phyloP scores from a whole-genome alignment of 2,888 invertebrate species.

The Noctua comes region DNA sequence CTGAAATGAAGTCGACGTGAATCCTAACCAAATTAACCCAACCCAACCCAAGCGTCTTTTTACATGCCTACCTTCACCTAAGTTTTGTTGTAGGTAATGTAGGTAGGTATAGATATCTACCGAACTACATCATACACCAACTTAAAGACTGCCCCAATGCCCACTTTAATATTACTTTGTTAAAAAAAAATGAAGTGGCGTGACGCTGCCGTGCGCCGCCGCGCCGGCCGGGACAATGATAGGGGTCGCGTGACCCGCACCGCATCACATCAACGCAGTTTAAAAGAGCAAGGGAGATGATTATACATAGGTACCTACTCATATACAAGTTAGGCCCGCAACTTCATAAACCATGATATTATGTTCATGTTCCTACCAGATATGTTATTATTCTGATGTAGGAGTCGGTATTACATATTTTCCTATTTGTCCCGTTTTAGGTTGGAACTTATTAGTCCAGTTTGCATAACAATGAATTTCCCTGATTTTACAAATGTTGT shows the following conservation, averaged over 20 bases:
- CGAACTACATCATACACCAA: conserved; percentile 2
- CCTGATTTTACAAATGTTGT: not conserved
- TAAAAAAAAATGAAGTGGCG: conserved; percentile 63
- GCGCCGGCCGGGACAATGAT: conserved; percentile 62
- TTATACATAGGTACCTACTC: conserved; percentile 18
- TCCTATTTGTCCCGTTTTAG: not conserved
- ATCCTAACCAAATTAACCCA: too few relatives aligned
- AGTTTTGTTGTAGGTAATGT: too few relatives aligned
- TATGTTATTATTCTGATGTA: not conserved
- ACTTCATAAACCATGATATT: conserved; percentile 49
- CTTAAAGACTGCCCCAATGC: conserved; percentile 17
- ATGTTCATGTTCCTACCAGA: not conserved
- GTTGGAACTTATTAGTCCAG: not conserved
- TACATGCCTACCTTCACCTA: too few relatives aligned
- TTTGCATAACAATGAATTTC: not conserved
- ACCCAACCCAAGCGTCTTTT: too few relatives aligned
- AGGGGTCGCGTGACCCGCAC: conserved; percentile 81
- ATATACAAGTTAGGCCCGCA: conserved; percentile 32
- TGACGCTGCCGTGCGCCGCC: conserved; percentile 46
- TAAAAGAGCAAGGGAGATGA: conserved; percentile 61
- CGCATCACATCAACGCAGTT: conserved; percentile 67
- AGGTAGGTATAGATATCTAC: too few relatives aligned
- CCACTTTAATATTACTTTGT: conserved; percentile 44
- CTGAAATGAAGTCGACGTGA: too few relatives aligned
- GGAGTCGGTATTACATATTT: not conserved